Conservation (phyloP, 2,797 vertebrate genomes). For the Alosa sapidissima region DNA sequence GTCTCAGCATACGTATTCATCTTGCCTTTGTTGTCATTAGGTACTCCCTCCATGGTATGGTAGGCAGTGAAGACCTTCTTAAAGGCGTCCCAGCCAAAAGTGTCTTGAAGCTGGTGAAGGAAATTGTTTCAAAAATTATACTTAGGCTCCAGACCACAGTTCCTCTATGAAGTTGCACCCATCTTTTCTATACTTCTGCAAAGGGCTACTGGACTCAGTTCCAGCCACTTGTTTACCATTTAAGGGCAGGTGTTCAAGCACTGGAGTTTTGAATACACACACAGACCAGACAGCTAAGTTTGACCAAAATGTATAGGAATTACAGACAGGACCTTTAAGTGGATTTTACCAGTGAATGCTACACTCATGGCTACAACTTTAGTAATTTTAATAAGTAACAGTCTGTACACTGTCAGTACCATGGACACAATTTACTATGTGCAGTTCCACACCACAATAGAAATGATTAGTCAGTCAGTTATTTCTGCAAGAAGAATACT, state of each 20-base stretch:
- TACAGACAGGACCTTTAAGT: no score
- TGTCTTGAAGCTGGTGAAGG: constrained; percentile 73
- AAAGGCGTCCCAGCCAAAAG: constrained; percentile 81
- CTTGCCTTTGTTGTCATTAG: constrained; percentile 69
- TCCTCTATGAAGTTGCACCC: neutral
- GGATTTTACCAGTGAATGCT: no score
- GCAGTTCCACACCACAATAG: neutral
- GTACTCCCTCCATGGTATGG: constrained; percentile 65
- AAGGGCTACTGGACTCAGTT: no score
- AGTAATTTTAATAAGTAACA: no score
- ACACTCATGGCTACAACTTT: no score
- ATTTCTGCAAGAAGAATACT: neutral
- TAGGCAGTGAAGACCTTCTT: constrained; percentile 76
- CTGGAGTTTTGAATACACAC: no score
- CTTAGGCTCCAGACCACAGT: neutral
- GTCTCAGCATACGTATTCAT: constrained; percentile 82
- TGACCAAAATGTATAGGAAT: no score
- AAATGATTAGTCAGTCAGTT: neutral
- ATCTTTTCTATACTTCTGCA: no score
- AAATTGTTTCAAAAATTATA: neutral
- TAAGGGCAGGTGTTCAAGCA: no score
- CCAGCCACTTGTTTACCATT: no score
- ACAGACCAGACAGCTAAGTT: no score
- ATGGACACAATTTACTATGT: neutral
- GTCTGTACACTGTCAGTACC: neutral